Percentiles rank a stretch among this genome's conserved stretches.
phyloP scores from a whole-genome alignment of 2,113 vertebrate genomes.

The Nesospiza acunhae region DNA sequence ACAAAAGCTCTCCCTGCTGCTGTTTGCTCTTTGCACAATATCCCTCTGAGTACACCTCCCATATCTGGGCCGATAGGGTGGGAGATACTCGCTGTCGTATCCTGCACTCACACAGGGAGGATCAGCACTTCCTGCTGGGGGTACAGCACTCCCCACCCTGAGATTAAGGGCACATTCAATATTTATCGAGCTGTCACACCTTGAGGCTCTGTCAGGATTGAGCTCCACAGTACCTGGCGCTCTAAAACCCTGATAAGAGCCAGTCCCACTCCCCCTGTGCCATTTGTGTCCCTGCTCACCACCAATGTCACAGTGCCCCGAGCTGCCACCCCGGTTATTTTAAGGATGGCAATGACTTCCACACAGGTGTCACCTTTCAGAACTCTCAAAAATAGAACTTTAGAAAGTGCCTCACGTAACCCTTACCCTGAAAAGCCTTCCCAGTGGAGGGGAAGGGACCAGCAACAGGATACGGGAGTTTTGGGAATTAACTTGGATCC shows the following conservation, averaged over 20 bases:
- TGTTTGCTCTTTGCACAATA: neutral
- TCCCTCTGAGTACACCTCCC: neutral
- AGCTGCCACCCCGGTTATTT: neutral
- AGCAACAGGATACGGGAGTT: neutral
- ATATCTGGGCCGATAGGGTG: neutral
- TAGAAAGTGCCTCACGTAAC: neutral
- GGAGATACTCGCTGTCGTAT: neutral
- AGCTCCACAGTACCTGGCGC: neutral
- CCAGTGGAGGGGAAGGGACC: neutral
- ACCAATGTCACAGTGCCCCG: neutral
- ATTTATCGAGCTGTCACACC: constrained; percentile 31
- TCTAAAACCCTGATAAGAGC: neutral
- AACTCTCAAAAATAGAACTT: constrained; percentile 12
- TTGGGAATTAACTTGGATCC: neutral
- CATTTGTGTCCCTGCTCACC: neutral
- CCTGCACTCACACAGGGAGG: neutral
- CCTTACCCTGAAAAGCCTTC: neutral
- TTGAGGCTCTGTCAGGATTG: neutral
- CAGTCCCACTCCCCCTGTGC: neutral
- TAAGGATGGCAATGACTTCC: neutral
- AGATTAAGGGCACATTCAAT: constrained; percentile 40
- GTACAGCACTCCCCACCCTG: neutral
- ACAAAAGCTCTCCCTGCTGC: neutral
- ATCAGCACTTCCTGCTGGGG: neutral
- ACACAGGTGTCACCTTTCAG: constrained; percentile 21